Conservation (phyloP, 1,140 invertebrate genomes). For the Papilio polyxenes region DNA sequence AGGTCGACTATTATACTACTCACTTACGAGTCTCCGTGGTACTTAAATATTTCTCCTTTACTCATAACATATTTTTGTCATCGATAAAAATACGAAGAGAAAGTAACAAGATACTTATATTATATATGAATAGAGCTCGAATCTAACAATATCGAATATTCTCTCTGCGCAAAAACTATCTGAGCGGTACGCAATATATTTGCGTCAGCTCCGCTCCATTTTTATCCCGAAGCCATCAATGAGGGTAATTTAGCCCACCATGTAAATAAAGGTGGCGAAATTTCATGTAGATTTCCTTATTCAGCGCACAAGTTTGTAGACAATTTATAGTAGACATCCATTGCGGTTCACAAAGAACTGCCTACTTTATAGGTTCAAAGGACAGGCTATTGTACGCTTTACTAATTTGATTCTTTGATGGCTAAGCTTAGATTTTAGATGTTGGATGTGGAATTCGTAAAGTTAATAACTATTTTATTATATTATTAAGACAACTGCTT, state of each 20-base stretch:
- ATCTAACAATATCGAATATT: constrained; percentile 6
- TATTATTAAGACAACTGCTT: no score
- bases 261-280: constrained; percentile 57
- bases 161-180: constrained; percentile 29
- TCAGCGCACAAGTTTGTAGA: constrained; percentile 33
- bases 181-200: constrained; percentile 36
- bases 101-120: constrained; percentile 16
- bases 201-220: constrained; percentile 36
- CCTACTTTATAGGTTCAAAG: background rate
- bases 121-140: background rate
- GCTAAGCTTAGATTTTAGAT: background rate
- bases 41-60: background rate
- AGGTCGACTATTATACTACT: no score
- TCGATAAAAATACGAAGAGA: background rate
- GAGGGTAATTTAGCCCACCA: constrained; percentile 53
- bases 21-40: background rate
- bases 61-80: background rate
- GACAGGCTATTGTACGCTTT: background rate
- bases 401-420: background rate
- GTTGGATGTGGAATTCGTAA: no score
- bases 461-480: no score
- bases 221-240: constrained; percentile 47
- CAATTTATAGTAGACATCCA: constrained; percentile 38
- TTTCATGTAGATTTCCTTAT: constrained; percentile 43
- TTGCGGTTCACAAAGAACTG: constrained; percentile 30